Percentiles rank a stretch among this genome's conserved stretches.
These are phyloP conservation scores for Sinella curviseta DNA, from an alignment of 1,140 invertebrate genomes.

Conservation along the genomic window DNA sequence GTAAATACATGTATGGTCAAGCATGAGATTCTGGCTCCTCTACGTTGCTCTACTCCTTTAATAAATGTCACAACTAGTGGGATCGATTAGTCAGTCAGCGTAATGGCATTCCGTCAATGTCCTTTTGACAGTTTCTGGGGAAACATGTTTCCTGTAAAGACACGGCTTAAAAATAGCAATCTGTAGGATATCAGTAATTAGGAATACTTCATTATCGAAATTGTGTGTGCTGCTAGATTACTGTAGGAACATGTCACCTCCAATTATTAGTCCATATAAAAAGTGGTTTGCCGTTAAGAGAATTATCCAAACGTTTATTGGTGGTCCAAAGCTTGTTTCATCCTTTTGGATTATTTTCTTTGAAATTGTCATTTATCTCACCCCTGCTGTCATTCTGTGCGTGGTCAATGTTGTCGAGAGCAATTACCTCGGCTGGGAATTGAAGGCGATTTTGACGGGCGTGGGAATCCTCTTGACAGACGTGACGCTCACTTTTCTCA, in stretches of 20 bases:
- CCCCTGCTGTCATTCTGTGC: constrained; percentile 31
- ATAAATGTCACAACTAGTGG: background rate
- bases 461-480: background rate
- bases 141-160: background rate
- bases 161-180: background rate
- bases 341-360: constrained; percentile 24
- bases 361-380: constrained; percentile 32
- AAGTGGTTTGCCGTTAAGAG: constrained; percentile 35
- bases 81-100: background rate
- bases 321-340: constrained; percentile 29
- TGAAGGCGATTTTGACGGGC: background rate
- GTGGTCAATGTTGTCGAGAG: constrained; percentile 4
- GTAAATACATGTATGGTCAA: no score
- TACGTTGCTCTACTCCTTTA: no score
- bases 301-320: constrained; percentile 39
- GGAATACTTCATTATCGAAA: background rate
- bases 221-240: background rate
- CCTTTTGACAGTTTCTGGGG: background rate
- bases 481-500: background rate
- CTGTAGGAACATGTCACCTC: constrained; percentile 39
- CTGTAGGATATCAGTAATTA: background rate
- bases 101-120: background rate
- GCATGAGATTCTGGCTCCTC: no score
- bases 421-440: background rate
- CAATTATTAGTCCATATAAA: constrained; percentile 42